A percentile compares a stretch with the other conserved stretches of the same genome.
These are phyloP conservation scores for Philopotamus ludificatus DNA, from an alignment of 1,140 invertebrate species.

Conservation along the genomic window DNA sequence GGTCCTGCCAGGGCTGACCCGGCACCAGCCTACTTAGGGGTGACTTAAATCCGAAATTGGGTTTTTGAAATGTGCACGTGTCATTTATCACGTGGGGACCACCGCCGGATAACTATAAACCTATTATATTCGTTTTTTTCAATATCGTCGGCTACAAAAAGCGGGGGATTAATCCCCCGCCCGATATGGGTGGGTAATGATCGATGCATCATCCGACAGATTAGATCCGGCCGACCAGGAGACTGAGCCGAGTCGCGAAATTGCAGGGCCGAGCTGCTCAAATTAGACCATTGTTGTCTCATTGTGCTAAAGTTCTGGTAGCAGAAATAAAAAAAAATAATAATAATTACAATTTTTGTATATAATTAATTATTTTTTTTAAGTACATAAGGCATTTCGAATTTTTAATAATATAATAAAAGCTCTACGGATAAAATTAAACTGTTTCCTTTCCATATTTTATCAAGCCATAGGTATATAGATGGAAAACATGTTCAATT, in stretches of 20 bases:
- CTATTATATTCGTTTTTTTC: slow-evolving; percentile 42
- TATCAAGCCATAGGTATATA: too few species aligned
- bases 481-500: too few species aligned
- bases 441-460: too few species aligned
- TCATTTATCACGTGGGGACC: slow-evolving; percentile 53
- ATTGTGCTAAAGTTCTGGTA: too few species aligned
- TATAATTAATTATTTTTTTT: too few species aligned
- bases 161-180: slow-evolving; percentile 36
- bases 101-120: slow-evolving; percentile 40
- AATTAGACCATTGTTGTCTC: too few species aligned
- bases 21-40: slow-evolving; percentile 52
- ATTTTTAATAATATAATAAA: too few species aligned
- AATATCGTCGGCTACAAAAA: slow-evolving; percentile 37
- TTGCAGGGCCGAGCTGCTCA: not conserved
- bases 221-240: slow-evolving; percentile 39
- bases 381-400: too few species aligned
- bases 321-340: too few species aligned
- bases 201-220: slow-evolving; percentile 40
- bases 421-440: too few species aligned
- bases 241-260: slow-evolving; percentile 1
- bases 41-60: slow-evolving; percentile 60
- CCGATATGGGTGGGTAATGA: slow-evolving; percentile 39
- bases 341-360: too few species aligned
- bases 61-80: slow-evolving; percentile 59
- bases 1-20: slow-evolving; percentile 28